These are phyloP conservation scores for Brachyhypopomus gauderio DNA, from an alignment of 2,113 vertebrate species.

Conservation along the genomic window DNA sequence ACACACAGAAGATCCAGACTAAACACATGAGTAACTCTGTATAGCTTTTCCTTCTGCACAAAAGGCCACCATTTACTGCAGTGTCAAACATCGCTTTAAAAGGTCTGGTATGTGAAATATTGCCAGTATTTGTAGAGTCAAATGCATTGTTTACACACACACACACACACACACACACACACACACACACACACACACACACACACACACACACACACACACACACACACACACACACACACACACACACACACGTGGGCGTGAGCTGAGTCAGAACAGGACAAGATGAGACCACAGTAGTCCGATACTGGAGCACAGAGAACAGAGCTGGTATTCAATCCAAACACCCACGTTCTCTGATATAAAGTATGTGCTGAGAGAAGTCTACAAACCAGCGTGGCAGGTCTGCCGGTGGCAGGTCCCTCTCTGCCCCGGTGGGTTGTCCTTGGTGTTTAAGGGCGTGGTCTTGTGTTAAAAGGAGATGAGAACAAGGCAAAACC, in stretches of 20 bases:
- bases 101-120: neutral
- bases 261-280: too few species aligned
- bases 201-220: too few species aligned
- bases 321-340: too few species aligned
- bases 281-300: neutral
- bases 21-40: slow-evolving; percentile 5
- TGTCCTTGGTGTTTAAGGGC: slow-evolving; percentile 35
- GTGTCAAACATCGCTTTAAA: slow-evolving; percentile 13
- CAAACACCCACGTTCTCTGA: neutral
- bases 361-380: neutral
- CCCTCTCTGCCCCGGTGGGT: slow-evolving; percentile 38
- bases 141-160: neutral
- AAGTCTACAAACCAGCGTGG: neutral
- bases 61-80: neutral
- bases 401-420: neutral
- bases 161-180: too few species aligned
- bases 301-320: neutral
- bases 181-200: too few species aligned
- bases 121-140: neutral
- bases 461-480: slow-evolving; percentile 32
- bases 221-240: too few species aligned
- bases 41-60: slow-evolving; percentile 1
- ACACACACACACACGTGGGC: too few species aligned
- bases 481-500: slow-evolving; percentile 22
- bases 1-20: slow-evolving; percentile 11